Percentiles rank a stretch among this genome's conserved stretches.
These are phyloP conservation scores for Dysmachus trigonus DNA, from an alignment of 2,888 invertebrate genomes.

Conservation along the genomic window DNA sequence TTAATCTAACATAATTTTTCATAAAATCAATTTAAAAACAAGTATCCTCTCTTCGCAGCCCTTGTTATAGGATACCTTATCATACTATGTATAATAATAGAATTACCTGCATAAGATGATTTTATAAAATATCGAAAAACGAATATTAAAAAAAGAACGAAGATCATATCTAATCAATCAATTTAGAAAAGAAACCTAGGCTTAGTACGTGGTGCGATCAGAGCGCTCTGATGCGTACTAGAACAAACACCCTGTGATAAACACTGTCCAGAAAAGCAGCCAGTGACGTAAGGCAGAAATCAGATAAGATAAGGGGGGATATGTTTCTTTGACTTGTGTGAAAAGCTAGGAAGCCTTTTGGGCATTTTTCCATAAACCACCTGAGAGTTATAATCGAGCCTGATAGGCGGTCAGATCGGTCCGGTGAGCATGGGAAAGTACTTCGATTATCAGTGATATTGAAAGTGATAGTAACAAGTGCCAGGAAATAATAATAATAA, in stretches of 20 bases:
- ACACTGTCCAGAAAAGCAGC: background rate
- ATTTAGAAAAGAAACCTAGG: background rate
- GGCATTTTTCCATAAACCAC: background rate
- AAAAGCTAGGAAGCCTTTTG: background rate
- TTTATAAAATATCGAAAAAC: background rate
- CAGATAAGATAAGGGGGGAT: background rate
- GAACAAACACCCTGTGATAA: background rate
- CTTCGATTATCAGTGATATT: background rate
- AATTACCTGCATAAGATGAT: no score
- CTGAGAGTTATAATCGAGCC: slow-evolving; percentile 1
- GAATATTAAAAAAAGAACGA: background rate
- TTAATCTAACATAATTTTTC: no score
- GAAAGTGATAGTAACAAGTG: background rate
- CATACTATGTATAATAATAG: no score
- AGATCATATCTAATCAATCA: background rate
- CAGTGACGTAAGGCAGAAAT: background rate
- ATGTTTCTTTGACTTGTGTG: background rate
- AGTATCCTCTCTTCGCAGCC: no score
- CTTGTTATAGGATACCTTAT: no score
- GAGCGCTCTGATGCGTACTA: background rate
- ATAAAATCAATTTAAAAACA: no score
- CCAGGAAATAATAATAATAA: background rate
- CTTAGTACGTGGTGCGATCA: background rate
- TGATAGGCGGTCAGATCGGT: background rate
- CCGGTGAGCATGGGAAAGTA: background rate